Evolutionary conservation across 2,888 invertebrate genomes (phyloP).

Genomic region (Taphrorychus bicolor): DNA sequence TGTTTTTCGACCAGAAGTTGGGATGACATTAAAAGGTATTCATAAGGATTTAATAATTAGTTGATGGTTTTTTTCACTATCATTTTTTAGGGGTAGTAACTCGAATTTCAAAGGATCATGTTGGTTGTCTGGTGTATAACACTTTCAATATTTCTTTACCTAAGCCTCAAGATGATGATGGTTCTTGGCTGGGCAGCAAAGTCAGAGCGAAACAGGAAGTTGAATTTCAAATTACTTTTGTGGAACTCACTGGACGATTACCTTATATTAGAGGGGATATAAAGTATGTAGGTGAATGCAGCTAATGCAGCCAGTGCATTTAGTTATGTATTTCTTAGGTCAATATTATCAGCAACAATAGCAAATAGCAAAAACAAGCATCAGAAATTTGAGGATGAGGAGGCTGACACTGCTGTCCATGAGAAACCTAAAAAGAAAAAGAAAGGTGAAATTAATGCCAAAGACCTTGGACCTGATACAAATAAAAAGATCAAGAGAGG

Average conservation of each 20-base stretch:
- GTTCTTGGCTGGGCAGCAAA: conserved; percentile 66
- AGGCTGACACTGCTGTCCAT: background rate
- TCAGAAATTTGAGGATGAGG: background rate
- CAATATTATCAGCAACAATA: background rate
- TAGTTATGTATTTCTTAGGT: background rate
- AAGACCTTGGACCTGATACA: background rate
- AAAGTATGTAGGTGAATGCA: conserved; percentile 27
- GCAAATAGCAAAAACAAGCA: background rate
- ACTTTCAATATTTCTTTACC: conserved; percentile 76
- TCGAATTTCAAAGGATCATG: conserved; percentile 70
- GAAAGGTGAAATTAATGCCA: background rate
- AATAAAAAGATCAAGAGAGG: conserved; percentile 3
- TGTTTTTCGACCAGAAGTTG: conserved; percentile 70
- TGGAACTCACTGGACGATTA: conserved; percentile 66
- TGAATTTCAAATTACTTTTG: conserved; percentile 65
- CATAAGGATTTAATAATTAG: background rate
- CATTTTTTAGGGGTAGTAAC: conserved; percentile 63
- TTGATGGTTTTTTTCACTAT: background rate
- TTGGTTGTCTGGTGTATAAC: conserved; percentile 73
- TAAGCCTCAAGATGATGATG: conserved; percentile 53
- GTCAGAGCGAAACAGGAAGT: conserved; percentile 69
- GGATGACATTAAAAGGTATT: conserved; percentile 65
- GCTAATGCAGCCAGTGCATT: background rate
- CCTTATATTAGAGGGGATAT: conserved; percentile 72
- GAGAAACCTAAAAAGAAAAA: background rate